Evolutionary conservation across 2,888 invertebrate species (phyloP).

Genomic region (Clivina fossor): DNA sequence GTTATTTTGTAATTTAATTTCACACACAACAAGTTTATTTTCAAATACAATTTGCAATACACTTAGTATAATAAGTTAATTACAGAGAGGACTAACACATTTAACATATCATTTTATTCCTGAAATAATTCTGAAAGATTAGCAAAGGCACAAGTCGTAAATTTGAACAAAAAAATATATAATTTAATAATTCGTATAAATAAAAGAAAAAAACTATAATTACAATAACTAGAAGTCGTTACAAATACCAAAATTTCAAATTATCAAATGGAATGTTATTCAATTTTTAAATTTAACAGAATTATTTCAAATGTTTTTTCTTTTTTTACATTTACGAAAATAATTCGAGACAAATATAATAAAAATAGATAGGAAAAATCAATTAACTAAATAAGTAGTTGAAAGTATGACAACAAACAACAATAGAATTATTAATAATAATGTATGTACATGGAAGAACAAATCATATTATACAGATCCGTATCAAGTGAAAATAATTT

Average conservation of each 20-base stretch:
- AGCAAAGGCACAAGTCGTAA: conserved; percentile 38
- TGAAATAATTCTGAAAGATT: conserved; percentile 33
- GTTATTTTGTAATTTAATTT: conserved; percentile 34
- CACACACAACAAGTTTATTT: conserved; percentile 48
- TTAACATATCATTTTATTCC: conserved; percentile 28
- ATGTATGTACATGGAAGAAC: conserved; percentile 1
- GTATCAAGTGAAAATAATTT: conserved; percentile 10
- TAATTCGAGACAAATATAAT: conserved; percentile 9
- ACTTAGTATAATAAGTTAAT: conserved; percentile 17
- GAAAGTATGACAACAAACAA: conserved; percentile 2
- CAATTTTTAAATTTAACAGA: conserved; percentile 20
- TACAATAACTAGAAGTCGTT: conserved; percentile 14
- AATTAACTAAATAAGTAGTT: conserved; percentile 15
- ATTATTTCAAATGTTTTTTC: conserved; percentile 17
- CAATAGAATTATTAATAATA: neutral
- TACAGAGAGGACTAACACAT: conserved; percentile 30
- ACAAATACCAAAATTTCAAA: conserved; percentile 10
- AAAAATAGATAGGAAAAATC: conserved; percentile 17
- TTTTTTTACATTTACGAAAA: too few species aligned
- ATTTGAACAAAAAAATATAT: conserved; percentile 26
- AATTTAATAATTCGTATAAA: conserved; percentile 13
- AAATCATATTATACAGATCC: conserved; percentile 1
- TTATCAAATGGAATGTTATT: too few species aligned
- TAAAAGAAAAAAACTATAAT: conserved; percentile 7
- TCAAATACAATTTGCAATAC: conserved; percentile 32